Percentiles rank a stretch among this genome's conserved stretches.
phyloP scores from a whole-genome alignment of 30 jellyfish, hydroid and myxozoan genomes.

The Nemopilema nomurai region DNA sequence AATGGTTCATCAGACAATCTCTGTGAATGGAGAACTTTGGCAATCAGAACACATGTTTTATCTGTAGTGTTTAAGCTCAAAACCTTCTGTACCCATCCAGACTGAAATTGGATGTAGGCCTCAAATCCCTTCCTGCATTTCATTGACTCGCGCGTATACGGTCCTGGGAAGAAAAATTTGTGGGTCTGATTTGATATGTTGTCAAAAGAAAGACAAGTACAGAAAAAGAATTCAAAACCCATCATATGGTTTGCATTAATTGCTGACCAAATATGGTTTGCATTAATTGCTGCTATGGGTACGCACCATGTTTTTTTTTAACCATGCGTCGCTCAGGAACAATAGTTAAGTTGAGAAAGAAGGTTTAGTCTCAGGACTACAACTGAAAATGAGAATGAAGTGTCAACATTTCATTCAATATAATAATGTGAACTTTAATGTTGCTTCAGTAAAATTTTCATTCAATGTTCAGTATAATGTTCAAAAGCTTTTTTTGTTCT shows the following conservation, averaged over 20 bases:
- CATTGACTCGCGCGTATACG: conserved; percentile 52
- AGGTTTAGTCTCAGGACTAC: not conserved
- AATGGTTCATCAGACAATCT: conserved; percentile 37
- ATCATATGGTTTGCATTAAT: too few species aligned
- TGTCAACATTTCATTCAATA: not conserved
- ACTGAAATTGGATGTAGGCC: conserved; percentile 50
- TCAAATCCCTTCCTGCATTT: conserved; percentile 51
- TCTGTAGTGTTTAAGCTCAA: not conserved
- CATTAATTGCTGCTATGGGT: too few species aligned
- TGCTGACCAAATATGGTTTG: too few species aligned
- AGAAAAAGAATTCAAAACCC: too few species aligned
- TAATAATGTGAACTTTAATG: not conserved
- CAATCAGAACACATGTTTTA: conserved; percentile 4
- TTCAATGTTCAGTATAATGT: not conserved
- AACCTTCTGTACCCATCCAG: conserved; percentile 53
- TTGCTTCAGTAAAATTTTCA: not conserved
- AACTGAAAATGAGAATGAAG: not conserved
- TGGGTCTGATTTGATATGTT: too few species aligned
- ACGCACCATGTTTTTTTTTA: too few species aligned
- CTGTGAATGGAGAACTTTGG: conserved; percentile 49
- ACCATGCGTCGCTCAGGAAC: too few species aligned
- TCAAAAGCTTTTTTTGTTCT: not conserved
- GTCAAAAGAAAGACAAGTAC: too few species aligned
- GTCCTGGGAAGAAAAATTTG: conserved; percentile 31
- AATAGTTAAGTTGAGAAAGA: too few species aligned